These are phyloP conservation scores for Ophion slaviceki DNA, from an alignment of 2,888 invertebrate species.

Conservation along the genomic window DNA sequence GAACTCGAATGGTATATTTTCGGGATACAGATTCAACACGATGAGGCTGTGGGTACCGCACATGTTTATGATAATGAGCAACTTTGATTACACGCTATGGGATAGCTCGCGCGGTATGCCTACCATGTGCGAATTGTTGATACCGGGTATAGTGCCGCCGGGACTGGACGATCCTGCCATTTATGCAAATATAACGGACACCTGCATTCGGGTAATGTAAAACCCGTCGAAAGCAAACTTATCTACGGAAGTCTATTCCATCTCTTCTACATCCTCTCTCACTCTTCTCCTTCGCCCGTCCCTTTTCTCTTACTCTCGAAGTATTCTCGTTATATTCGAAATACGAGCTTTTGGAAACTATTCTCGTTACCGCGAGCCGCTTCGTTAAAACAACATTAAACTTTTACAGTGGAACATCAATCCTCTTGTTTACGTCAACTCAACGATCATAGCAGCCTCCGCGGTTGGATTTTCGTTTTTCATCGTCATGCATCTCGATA, in stretches of 20 bases:
- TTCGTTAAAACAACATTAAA: slow-evolving; percentile 62
- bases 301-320: slow-evolving; percentile 60
- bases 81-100: slow-evolving; percentile 78
- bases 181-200: slow-evolving; percentile 67
- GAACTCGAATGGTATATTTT: slow-evolving; percentile 31
- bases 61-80: slow-evolving; percentile 86
- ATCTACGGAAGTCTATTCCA: slow-evolving; percentile 15
- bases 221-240: slow-evolving; percentile 41
- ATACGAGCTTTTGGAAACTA: slow-evolving; percentile 46
- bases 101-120: slow-evolving; percentile 76
- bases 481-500: slow-evolving; percentile 68
- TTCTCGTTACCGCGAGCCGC: slow-evolving; percentile 47
- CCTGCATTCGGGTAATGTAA: slow-evolving; percentile 68
- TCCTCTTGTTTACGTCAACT: slow-evolving; percentile 77
- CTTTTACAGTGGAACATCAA: slow-evolving; percentile 76
- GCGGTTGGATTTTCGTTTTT: slow-evolving; percentile 78
- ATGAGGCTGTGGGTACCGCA: slow-evolving; percentile 86
- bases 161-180: slow-evolving; percentile 64
- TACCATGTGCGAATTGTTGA: slow-evolving; percentile 83
- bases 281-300: slow-evolving; percentile 44
- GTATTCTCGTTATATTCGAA: slow-evolving; percentile 37
- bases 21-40: slow-evolving; percentile 84
- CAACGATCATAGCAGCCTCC: slow-evolving; percentile 79
- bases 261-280: slow-evolving; percentile 5
- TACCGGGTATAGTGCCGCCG: slow-evolving; percentile 64